phyloP scores from a whole-genome alignment of 2,113 vertebrate species.

The Phyllostomus discolor region DNA sequence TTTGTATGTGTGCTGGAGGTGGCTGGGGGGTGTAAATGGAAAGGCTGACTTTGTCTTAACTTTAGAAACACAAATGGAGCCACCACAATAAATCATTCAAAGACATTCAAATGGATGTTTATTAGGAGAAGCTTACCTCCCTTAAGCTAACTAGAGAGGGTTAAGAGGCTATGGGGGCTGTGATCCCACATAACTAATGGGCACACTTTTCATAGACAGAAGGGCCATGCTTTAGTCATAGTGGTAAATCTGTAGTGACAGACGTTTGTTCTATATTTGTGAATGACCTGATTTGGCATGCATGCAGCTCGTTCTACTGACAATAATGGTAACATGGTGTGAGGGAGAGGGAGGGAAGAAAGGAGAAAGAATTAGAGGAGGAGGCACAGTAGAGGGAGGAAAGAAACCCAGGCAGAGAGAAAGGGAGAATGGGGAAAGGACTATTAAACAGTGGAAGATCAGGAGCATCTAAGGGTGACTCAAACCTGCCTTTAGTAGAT shows the following conservation, averaged over 20 bases:
- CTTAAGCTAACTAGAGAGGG: conserved; percentile 31
- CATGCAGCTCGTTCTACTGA: conserved; percentile 77
- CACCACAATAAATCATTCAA: conserved; percentile 25
- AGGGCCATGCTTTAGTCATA: conserved; percentile 74
- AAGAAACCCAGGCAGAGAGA: conserved; percentile 47
- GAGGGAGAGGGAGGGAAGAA: conserved; percentile 63
- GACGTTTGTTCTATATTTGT: conserved; percentile 84
- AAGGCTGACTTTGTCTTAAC: background rate
- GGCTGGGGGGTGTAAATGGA: background rate
- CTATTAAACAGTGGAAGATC: background rate
- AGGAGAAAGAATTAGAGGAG: background rate
- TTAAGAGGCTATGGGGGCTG: conserved; percentile 59
- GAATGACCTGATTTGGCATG: conserved; percentile 86
- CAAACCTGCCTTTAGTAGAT: conserved; percentile 16
- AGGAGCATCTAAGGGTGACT: background rate
- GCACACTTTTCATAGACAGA: conserved; percentile 79
- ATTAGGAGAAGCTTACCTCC: conserved; percentile 40
- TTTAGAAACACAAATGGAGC: background rate
- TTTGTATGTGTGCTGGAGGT: background rate
- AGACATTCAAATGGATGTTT: conserved; percentile 34
- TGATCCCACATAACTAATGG: conserved; percentile 66
- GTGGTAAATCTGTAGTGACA: conserved; percentile 84
- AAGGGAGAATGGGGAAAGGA: background rate
- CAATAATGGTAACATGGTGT: conserved; percentile 81
- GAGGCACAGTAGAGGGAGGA: background rate